Evolutionary conservation across 2,797 vertebrate genomes (phyloP).

Genomic region (Neostethus bicornis): DNA sequence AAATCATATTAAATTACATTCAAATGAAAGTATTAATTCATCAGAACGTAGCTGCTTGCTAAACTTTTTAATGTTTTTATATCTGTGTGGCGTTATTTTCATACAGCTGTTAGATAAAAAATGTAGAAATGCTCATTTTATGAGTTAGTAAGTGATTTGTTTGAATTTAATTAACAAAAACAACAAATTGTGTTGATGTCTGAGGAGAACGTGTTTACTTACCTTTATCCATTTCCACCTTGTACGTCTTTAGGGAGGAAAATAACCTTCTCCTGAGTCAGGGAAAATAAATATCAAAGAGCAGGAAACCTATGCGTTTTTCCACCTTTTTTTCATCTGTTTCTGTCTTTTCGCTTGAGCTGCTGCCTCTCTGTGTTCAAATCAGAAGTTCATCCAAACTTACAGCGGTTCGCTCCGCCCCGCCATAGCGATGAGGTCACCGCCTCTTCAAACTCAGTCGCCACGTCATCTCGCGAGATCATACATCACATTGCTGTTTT

Average conservation of each 20-base stretch:
- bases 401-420: slow-evolving; percentile 79
- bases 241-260: slow-evolving; percentile 28
- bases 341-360: slow-evolving; percentile 39
- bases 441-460: slow-evolving; percentile 41
- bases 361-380: slow-evolving; percentile 68
- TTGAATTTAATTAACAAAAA: too few relatives aligned
- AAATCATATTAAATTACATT: neutral
- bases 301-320: slow-evolving; percentile 17
- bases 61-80: slow-evolving; percentile 59
- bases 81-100: neutral
- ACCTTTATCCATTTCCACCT: slow-evolving; percentile 69
- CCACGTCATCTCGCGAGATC: slow-evolving; percentile 71
- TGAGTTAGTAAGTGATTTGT: too few relatives aligned
- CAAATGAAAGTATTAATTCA: too few relatives aligned
- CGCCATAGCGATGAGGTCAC: slow-evolving; percentile 72
- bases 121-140: neutral
- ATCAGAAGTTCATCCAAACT: slow-evolving; percentile 85
- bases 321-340: slow-evolving; percentile 14
- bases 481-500: rapidly evolving
- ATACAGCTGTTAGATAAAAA: neutral
- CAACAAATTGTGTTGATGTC: too few relatives aligned
- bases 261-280: slow-evolving; percentile 25
- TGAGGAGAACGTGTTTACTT: slow-evolving; percentile 54
- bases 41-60: slow-evolving; percentile 18
- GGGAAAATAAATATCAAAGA: neutral